Evolutionary conservation across 2,888 invertebrate genomes (phyloP).

Genomic region (Cactoblastis cactorum): DNA sequence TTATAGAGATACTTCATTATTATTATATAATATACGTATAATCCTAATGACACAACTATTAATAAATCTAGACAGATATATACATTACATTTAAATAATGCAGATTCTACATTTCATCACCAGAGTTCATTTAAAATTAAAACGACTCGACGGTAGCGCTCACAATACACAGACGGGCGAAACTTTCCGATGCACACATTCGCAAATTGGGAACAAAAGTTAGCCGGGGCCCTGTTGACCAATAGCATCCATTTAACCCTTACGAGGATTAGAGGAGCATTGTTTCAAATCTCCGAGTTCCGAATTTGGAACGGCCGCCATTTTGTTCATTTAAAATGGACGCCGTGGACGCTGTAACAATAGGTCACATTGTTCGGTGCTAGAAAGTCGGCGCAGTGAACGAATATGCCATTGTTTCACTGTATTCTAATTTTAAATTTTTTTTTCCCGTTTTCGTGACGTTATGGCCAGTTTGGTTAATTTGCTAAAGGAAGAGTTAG

Average conservation of each 20-base stretch:
- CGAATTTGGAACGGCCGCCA: constrained; percentile 66
- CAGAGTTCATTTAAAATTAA: constrained; percentile 4
- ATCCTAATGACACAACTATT: background rate
- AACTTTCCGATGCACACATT: constrained; percentile 38
- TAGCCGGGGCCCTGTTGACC: constrained; percentile 62
- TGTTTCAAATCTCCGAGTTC: constrained; percentile 68
- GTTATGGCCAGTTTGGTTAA: constrained; percentile 1
- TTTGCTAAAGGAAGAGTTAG: background rate
- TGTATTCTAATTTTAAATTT: constrained; percentile 63
- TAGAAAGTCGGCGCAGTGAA: constrained; percentile 53
- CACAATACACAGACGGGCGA: constrained; percentile 16
- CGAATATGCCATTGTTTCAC: constrained; percentile 67
- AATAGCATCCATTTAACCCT: constrained; percentile 76
- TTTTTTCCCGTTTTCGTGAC: constrained; percentile 25
- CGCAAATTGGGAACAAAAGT: constrained; percentile 34
- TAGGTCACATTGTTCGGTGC: constrained; percentile 66
- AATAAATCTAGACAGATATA: background rate
- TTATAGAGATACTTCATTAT: too few relatives aligned
- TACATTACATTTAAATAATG: background rate
- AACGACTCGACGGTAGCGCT: background rate
- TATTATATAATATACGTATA: too few relatives aligned
- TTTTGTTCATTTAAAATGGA: constrained; percentile 79
- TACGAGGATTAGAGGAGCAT: constrained; percentile 63
- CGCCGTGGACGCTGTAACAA: constrained; percentile 75
- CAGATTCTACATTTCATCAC: background rate